Percentiles rank a stretch among this genome's conserved stretches.
Evolutionary conservation across 30 jellyfish, hydroid and myxozoan species (phyloP).

Genomic region (Hydra vulgaris): DNA sequence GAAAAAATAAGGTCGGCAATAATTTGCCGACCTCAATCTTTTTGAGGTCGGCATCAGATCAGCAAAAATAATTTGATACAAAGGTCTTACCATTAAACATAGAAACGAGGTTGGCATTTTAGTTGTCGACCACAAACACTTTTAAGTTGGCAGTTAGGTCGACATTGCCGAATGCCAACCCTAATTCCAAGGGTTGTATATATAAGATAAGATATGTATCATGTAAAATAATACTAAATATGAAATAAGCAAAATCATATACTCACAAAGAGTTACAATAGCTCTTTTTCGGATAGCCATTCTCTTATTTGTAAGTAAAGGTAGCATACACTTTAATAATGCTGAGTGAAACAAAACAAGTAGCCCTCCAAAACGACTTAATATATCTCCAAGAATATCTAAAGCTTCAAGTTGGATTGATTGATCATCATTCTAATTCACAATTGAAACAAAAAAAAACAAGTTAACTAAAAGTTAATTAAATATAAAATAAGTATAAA

Average conservation of each 20-base stretch:
- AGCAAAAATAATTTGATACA: too few species aligned
- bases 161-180: too few species aligned
- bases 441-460: not conserved
- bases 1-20: too few species aligned
- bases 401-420: slow-evolving; percentile 93
- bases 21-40: too few species aligned
- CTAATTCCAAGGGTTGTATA: too few species aligned
- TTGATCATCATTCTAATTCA: slow-evolving; percentile 94
- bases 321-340: slow-evolving; percentile 69
- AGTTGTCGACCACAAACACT: too few species aligned
- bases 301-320: slow-evolving; percentile 72
- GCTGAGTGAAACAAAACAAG: slow-evolving; percentile 82
- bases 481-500: not conserved
- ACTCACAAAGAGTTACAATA: slow-evolving; percentile 76
- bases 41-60: too few species aligned
- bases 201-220: too few species aligned
- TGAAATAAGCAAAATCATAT: too few species aligned
- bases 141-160: too few species aligned
- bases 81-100: too few species aligned
- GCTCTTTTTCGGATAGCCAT: slow-evolving; percentile 94
- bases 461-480: not conserved
- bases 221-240: slow-evolving; percentile 1
- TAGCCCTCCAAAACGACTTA: slow-evolving; percentile 89
- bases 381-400: slow-evolving; percentile 80
- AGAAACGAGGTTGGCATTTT: too few species aligned